Evolutionary conservation across 2,113 vertebrate species (phyloP).

Genomic region (Parus major): DNA sequence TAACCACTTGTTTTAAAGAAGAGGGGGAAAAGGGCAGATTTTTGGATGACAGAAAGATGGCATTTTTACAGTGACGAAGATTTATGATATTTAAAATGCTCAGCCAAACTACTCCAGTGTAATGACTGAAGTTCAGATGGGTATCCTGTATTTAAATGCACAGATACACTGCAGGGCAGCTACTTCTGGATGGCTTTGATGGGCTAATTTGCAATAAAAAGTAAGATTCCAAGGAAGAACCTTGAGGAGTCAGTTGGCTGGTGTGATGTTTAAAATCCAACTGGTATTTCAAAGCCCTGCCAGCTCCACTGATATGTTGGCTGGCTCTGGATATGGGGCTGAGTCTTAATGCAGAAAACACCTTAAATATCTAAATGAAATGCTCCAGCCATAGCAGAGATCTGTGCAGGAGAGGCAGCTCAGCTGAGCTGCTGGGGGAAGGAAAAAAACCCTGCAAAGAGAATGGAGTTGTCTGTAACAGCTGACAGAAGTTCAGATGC

Average conservation of each 20-base stretch:
- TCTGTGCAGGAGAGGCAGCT: neutral
- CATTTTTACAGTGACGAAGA: neutral
- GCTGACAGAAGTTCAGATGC: conserved; percentile 58
- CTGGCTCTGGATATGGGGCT: neutral
- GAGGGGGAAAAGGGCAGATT: neutral
- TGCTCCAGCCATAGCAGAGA: neutral
- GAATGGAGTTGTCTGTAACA: conserved; percentile 40
- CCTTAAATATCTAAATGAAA: neutral
- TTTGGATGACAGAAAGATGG: neutral
- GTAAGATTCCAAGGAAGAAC: neutral
- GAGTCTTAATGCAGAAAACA: neutral
- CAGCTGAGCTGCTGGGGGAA: neutral
- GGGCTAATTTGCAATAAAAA: neutral
- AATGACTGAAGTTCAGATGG: neutral
- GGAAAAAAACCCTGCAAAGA: neutral
- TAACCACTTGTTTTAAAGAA: neutral
- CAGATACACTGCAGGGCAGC: neutral
- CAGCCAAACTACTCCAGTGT: neutral
- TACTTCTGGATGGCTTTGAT: neutral
- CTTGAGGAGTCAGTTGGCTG: neutral
- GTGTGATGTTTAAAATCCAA: conserved; percentile 20
- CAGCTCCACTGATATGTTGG: neutral
- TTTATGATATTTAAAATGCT: neutral
- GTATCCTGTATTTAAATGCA: neutral
- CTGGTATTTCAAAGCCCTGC: neutral